Evolutionary conservation across 1,140 invertebrate species (phyloP), one percentile per base, ranked within the genome.

Genomic region (Zaprionus inermis): DNA sequence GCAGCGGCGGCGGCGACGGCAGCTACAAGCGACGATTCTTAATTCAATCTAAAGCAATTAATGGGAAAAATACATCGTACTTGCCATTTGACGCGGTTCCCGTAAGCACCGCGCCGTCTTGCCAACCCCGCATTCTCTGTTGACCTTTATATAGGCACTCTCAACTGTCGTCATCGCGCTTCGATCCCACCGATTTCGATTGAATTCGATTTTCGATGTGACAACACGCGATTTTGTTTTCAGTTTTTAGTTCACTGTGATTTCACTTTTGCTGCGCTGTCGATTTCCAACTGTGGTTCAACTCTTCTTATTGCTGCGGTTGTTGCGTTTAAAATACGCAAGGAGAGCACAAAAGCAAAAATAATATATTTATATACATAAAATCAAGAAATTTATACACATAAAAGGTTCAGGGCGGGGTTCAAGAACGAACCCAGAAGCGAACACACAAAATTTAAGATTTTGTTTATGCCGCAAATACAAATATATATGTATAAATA

Each of bases 41-140:
- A 89, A 89, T 89, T 89, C 81, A 89, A 89, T 89, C 84, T 90
- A 89, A 89, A 84, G 81, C 85, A 89, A 89, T 89, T 89, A 89
- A 89, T 84, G 85, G 72, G 67, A 67, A 73, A 72, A 58, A 18
- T 57, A 59, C 44, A 64, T 38, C 20, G 12, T 12, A 16, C 10
- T 32, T 24, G 46, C 41, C 75, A 69, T 77, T 77, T 77, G 63
- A 58, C 64, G 70, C 67, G 36, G 76, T 22, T n/a, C 44, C 18
- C 44, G 44, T 44, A 9, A 2, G 16, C n/a, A n/a, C n/a, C 38
- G 0, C 14, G n/a, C 7, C 38, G 7, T 16, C n/a, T n/a, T n/a
- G 5, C 38, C 7, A 5, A 16, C n/a, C n/a, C 7, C n/a, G 38
- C 38, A 16, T 70, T 41, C 76, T 67, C 67, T 69, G 64, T 59